phyloP scores from a whole-genome alignment of 2,888 invertebrate species.

The Cotesia congregata region DNA sequence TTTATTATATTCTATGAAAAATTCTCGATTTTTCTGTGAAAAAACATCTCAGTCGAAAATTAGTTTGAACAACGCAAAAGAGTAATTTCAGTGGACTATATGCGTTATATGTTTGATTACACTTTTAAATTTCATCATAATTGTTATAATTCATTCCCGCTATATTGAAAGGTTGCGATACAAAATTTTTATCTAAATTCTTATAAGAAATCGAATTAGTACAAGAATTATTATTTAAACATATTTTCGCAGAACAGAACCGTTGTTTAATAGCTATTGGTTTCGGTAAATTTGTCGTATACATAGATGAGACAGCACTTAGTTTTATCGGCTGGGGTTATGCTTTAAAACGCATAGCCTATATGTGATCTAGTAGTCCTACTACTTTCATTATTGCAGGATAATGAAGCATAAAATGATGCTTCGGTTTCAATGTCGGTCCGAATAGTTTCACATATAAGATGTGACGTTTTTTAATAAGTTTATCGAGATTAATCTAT shows the following conservation, averaged over 20 bases:
- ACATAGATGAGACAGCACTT: conserved; percentile 22
- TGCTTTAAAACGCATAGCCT: conserved; percentile 40
- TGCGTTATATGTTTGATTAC: too few relatives aligned
- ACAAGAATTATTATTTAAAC: too few relatives aligned
- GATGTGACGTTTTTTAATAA: conserved; percentile 32
- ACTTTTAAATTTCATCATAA: too few relatives aligned
- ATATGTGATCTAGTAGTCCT: conserved; percentile 35
- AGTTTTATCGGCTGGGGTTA: conserved; percentile 35
- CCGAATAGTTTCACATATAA: conserved; percentile 28
- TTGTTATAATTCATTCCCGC: too few relatives aligned
- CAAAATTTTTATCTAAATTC: too few relatives aligned
- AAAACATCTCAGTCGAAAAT: too few relatives aligned
- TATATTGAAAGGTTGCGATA: too few relatives aligned
- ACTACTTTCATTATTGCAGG: conserved; percentile 35
- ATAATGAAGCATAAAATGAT: conserved; percentile 39
- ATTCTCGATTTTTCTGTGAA: too few relatives aligned
- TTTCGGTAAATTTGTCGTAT: conserved; percentile 36
- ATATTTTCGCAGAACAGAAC: conserved; percentile 10
- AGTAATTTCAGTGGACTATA: too few relatives aligned
- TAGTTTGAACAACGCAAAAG: too few relatives aligned
- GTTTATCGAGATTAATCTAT: conserved; percentile 1
- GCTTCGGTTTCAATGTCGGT: conserved; percentile 34
- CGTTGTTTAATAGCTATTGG: conserved; percentile 40
- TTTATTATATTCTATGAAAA: too few relatives aligned
- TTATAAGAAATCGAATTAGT: too few relatives aligned